Evolutionary conservation across 2,888 invertebrate genomes (phyloP).

Genomic region (Trachelus troglodyta): DNA sequence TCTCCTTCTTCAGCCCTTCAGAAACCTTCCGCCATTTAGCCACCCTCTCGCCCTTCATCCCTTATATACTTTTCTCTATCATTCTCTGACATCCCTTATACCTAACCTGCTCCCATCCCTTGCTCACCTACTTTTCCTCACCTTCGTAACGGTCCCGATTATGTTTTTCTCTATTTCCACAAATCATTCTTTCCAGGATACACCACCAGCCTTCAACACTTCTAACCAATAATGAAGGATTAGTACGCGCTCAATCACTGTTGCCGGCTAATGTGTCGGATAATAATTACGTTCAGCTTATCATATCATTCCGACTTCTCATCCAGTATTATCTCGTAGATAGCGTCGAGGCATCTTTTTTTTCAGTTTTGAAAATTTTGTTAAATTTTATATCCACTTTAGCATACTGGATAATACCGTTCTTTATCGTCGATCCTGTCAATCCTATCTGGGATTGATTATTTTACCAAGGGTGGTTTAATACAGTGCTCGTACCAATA

Average conservation of each 20-base stretch:
- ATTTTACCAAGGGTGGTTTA: background rate
- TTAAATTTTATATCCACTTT: background rate
- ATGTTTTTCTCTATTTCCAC: background rate
- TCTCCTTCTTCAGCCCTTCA: background rate
- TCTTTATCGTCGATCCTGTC: background rate
- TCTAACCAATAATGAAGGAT: conserved; percentile 26
- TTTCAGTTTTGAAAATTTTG: background rate
- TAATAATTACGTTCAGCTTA: background rate
- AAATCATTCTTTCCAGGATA: background rate
- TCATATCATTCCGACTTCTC: background rate
- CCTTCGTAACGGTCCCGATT: background rate
- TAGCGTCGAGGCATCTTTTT: background rate
- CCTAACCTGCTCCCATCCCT: background rate
- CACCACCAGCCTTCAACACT: background rate
- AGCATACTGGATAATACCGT: background rate
- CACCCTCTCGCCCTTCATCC: background rate
- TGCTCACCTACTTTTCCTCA: background rate
- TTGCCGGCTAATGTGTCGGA: background rate
- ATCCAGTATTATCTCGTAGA: background rate
- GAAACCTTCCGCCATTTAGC: background rate
- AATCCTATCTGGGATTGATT: background rate
- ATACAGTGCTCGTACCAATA: conserved; percentile 16
- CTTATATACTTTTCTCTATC: background rate
- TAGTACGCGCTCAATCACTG: conserved; percentile 33
- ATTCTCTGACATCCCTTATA: background rate